Base-by-base conservation (phyloP, 2,888 invertebrate species). In the Thymelicus acteon region DNA sequence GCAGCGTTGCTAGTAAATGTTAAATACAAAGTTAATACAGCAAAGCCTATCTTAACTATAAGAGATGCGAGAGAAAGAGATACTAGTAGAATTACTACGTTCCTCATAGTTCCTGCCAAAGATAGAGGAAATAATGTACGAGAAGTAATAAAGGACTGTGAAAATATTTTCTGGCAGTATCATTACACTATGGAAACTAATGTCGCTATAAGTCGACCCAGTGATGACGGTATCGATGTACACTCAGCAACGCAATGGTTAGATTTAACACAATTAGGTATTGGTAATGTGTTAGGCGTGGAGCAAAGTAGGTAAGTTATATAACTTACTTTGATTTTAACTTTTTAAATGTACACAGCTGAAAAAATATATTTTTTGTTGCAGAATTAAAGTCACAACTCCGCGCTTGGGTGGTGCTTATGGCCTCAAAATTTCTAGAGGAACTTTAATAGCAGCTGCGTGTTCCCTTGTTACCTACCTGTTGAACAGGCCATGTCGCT, bases 121-220 rank as follows among this genome's bases (percentile, higher is more conserved):
- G 87, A 84, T 13, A 81, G 83, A 58, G 92, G 92, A 0, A 15
- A 75, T 0, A 82, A 95, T 74, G 84, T 94, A 0, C 87, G 90
- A 47, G 92, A 90, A 71, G 88, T 94, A 0, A 85, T 96, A 7
- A 95, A 94, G 72, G 97, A 96, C 0, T 87, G 80, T 40, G 92
- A 95, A 57, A 86, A 92, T 60, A 87, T 94, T 64, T 95, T 92
- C 4, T 81, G 89, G 19, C 97, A 97, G 80, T 96, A 96, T 79
- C 96, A 96, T 81, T 96, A 94, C 75, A 94, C 95, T 1, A 96
- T 97, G 96, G 97, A 97, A 84, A 95, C 95, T 0, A 94, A 95
- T 58, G 88, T 92, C 7, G 94, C 95, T 73, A 86, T 95, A 0
- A 94, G 95, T 12, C 84, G 94, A 48, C 97, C 97, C 0, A 90